Conservation (phyloP, 2,113 vertebrate genomes). For the Polypterus senegalus region DNA sequence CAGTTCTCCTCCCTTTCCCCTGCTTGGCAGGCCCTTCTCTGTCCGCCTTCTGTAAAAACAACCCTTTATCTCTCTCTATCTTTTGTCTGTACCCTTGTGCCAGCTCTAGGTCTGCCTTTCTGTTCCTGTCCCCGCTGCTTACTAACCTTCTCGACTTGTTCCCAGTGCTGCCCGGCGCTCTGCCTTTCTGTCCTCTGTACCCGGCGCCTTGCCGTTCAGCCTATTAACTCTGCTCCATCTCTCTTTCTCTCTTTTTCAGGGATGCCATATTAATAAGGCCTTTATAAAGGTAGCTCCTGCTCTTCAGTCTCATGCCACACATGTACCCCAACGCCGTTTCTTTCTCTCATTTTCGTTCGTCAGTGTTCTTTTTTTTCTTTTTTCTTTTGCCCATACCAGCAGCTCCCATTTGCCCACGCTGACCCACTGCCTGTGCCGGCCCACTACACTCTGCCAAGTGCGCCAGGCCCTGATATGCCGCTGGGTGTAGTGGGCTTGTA, state of each 20-base stretch:
- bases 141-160: background rate
- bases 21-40: no score
- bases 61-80: no score
- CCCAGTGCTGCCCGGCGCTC: background rate
- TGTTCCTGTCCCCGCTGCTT: background rate
- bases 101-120: no score
- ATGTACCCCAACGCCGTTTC: background rate
- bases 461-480: no score
- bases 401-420: slow-evolving; percentile 53
- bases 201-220: slow-evolving; percentile 12
- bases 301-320: slow-evolving; percentile 12
- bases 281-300: slow-evolving; percentile 65
- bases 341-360: slow-evolving; percentile 22
- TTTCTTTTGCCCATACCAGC: slow-evolving; percentile 38
- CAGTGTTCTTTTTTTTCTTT: slow-evolving; percentile 1
- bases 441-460: no score
- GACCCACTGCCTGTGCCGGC: slow-evolving; percentile 12
- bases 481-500: no score
- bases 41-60: no score
- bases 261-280: slow-evolving; percentile 63
- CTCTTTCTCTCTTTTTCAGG: slow-evolving; percentile 49
- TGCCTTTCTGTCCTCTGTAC: no score
- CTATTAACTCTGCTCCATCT: slow-evolving; percentile 33
- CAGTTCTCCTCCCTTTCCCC: no score
- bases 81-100: no score